Base-by-base conservation (phyloP, 2,797 vertebrate species). In the Etheostoma perlongum region DNA sequence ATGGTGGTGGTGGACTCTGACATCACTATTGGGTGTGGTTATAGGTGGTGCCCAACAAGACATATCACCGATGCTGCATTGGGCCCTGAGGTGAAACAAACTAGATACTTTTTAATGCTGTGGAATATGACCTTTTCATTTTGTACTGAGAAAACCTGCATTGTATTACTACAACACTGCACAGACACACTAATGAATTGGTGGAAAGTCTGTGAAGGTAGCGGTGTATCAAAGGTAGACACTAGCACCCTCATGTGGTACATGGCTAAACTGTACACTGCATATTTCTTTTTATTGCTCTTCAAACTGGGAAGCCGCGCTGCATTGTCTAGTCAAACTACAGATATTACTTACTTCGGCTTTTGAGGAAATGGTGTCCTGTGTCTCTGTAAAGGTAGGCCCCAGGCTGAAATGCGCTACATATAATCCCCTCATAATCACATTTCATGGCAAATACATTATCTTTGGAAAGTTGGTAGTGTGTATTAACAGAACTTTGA, bases 171-270 rank as follows among this genome's bases (percentile, higher is more conserved):
- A 6, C 21, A 59, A 21, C 18, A 49, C 44, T 40, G 1, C 13
- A 60, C 21, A 58, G 16, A 23, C 55, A 36, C 14, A 33, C 30
- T 58, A 12, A 49, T 8, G 4, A 4, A 51, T 25, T 23, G n/a
- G 16, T 13, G 49, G 10, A 67, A 2, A 2, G 6, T 33, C 15
- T 52, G 18, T 18, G 11, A 67, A 21, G 30, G 9, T 16, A 40
- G 14, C 9, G 18, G n/a, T 14, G 23, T 53, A 4, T 53, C 1
- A 16, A 21, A 58, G 4, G 25, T 33, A 36, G n/a, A 78, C 55
- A 47, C 18, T 62, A 63, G 19, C 67, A 2, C 76, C 80, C 71
- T 69, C 76, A 59, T 33, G 63, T 86, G 75, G 73, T 59, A 9
- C 0, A 3, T 5, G 14, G 9, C 6, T 12, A 4, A 82, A 81